Evolutionary conservation across 2,888 invertebrate species (phyloP), one percentile per base, ranked within the genome.

Genomic region (Sarcophaga rosellei): DNA sequence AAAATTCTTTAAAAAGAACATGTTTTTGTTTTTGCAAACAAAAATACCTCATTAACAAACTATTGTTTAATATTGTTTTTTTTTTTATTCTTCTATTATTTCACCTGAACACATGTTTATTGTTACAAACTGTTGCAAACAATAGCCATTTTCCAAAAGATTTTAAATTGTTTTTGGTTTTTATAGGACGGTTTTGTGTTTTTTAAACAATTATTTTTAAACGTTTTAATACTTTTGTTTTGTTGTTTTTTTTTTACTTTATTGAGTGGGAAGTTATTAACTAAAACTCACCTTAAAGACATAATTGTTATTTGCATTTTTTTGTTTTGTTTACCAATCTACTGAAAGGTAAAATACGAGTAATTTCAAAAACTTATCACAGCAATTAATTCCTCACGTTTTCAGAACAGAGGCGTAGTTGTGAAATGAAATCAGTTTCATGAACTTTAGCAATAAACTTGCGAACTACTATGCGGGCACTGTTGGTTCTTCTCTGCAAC

Each of bases 251-350:
- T 15, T 20, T 21, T 69, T 45, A 23, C 21, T 82, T 86, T 76
- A 86, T 86, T 77, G 77, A 86, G 86, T 86, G 86, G 86, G 86
- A 86, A 86, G 81, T 86, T 81, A 84, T 78, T 74, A 77, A 77
- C 73, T 65, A 77, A 81, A 86, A 74, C 65, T 86, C 73, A 80
- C 57, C 66, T 84, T 86, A 74, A 84, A 84, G 59, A 80, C 65
- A 75, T 84, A 70, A 84, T 84, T 86, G 74, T 81, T 84, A 74
- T 74, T 83, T 77, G 79, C 35, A 82, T 75, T 68, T 63, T 20
- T n/a, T 80, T 77, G 77, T 75, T 68, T 63, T 20, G n/a, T 80
- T 77, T 80, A 80, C 25, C 2, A 11, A 4, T 35, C 44, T 68
- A 10, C 25, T 35, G 6, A 35, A 35, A 15, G 10, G 17, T 61